Evolutionary conservation across 2,888 invertebrate species (phyloP).

Genomic region (Mactromeris polynyma): DNA sequence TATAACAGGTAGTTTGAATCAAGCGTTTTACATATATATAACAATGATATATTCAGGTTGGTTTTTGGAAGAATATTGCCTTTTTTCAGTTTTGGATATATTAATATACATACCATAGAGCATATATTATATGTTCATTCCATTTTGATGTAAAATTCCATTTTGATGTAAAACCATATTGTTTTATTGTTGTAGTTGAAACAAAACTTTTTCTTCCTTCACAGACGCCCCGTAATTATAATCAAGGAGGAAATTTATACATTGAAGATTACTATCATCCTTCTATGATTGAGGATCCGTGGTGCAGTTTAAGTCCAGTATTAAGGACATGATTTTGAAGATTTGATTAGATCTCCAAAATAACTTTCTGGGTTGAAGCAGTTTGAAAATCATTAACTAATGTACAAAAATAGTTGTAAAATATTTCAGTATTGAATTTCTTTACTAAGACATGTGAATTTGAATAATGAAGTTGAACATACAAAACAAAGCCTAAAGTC

Average conservation of each 20-base stretch:
- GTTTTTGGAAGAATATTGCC: not conserved
- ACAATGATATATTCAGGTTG: too few species aligned
- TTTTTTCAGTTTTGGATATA: too few species aligned
- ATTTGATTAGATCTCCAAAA: not conserved
- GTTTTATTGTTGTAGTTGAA: not conserved
- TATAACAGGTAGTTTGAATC: too few species aligned
- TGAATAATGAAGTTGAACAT: not conserved
- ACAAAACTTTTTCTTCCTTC: conserved; percentile 37
- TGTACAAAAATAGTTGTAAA: not conserved
- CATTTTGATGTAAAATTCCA: too few species aligned
- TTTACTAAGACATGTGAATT: not conserved
- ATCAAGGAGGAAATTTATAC: conserved; percentile 78
- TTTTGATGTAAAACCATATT: not conserved
- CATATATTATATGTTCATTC: too few species aligned
- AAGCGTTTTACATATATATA: not conserved
- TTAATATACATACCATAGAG: too few species aligned
- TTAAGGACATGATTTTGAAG: conserved; percentile 47
- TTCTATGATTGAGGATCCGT: conserved; percentile 83
- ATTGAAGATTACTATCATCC: conserved; percentile 82
- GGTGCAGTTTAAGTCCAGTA: conserved; percentile 75
- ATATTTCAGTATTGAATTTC: too few species aligned
- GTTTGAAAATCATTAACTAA: not conserved
- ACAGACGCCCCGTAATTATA: conserved; percentile 76
- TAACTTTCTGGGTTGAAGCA: not conserved
- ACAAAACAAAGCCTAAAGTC: not conserved